phyloP scores from a whole-genome alignment of 2,113 vertebrate species.

The Alethe castanea region DNA sequence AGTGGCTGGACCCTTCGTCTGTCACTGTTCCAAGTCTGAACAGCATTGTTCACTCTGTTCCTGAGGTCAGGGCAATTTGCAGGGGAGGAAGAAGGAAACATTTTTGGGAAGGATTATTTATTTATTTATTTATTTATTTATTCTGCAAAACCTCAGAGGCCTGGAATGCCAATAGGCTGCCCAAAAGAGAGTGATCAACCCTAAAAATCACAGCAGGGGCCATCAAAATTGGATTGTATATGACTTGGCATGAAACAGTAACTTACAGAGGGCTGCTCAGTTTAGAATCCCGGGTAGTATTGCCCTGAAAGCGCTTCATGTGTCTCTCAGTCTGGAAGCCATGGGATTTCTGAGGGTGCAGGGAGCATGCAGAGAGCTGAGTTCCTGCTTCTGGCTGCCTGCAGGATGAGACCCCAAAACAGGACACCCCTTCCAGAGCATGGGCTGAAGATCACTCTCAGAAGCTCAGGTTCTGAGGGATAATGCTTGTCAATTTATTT shows the following conservation, averaged over 20 bases:
- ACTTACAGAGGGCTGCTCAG: background rate
- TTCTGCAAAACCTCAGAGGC: background rate
- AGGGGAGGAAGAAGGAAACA: slow-evolving; percentile 47
- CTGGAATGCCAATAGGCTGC: background rate
- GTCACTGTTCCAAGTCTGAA: slow-evolving; percentile 35
- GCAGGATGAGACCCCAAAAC: background rate
- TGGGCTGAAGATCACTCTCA: background rate
- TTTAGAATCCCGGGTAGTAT: background rate
- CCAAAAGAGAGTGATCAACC: background rate
- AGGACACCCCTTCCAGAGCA: background rate
- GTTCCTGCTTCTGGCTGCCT: background rate
- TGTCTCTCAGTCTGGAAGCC: background rate
- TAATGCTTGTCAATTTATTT: background rate
- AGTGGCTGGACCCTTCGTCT: slow-evolving; percentile 6
- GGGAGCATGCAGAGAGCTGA: background rate
- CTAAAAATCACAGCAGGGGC: background rate
- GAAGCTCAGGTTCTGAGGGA: background rate
- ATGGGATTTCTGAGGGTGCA: background rate
- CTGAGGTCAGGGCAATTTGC: slow-evolving; percentile 53
- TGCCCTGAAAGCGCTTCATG: background rate
- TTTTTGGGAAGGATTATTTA: background rate
- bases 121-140: background rate
- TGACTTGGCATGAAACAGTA: background rate
- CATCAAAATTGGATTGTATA: background rate
- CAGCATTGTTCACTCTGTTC: slow-evolving; percentile 54